Evolutionary conservation across 1,140 invertebrate species (phyloP).

Genomic region (Meloidogyne chitwoodi): DNA sequence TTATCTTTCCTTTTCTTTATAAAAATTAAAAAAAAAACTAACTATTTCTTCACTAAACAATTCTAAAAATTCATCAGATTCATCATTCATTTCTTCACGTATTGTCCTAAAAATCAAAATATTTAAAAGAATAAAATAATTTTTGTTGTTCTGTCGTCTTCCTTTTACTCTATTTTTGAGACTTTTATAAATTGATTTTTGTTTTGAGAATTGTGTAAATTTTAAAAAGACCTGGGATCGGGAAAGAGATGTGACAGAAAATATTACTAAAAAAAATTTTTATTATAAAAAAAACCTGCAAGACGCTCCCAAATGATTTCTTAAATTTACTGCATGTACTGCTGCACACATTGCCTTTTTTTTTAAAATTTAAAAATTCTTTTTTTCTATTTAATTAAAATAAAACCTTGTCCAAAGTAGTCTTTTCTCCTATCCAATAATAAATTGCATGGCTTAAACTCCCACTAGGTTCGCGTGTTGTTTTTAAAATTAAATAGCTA

Average conservation of each 20-base stretch:
- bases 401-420: conserved; percentile 81
- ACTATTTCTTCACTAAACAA: conserved; percentile 86
- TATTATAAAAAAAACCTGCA: conserved; percentile 33
- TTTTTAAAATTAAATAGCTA: conserved; percentile 95
- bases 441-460: conserved; percentile 88
- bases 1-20: too few species aligned
- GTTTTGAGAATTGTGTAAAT: too few species aligned
- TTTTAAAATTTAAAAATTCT: too few species aligned
- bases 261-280: background rate
- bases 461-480: conserved; percentile 74
- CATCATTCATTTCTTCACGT: conserved; percentile 90
- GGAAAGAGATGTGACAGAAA: too few species aligned
- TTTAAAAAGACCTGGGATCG: too few species aligned
- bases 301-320: conserved; percentile 84
- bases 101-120: conserved; percentile 79
- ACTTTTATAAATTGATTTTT: too few species aligned
- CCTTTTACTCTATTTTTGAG: too few species aligned
- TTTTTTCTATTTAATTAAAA: background rate
- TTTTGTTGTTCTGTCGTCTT: too few species aligned
- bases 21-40: background rate
- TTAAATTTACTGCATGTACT: conserved; percentile 94
- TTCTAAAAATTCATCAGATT: conserved; percentile 87
- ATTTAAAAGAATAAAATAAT: too few species aligned
- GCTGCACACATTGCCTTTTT: conserved; percentile 81
- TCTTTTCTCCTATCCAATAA: conserved; percentile 96